Evolutionary conservation across 2,888 invertebrate genomes (phyloP).

Genomic region (Temnothorax ravouxi): DNA sequence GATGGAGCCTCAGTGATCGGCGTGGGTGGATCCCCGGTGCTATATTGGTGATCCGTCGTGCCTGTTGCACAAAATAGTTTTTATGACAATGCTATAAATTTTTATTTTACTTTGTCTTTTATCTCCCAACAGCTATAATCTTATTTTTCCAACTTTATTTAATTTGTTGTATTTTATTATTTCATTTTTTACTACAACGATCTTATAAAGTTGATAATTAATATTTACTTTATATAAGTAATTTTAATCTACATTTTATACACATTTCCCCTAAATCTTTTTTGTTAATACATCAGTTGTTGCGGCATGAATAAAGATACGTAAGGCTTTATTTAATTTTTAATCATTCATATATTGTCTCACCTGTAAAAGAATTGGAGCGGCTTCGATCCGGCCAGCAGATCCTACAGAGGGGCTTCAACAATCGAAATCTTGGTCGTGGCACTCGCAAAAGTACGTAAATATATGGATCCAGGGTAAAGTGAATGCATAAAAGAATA

Average conservation of each 20-base stretch:
- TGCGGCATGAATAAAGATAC: background rate
- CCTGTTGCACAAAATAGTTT: slow-evolving; percentile 68
- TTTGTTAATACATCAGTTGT: background rate
- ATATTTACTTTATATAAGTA: background rate
- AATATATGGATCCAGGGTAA: slow-evolving; percentile 93
- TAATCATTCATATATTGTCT: background rate
- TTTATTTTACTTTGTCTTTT: background rate
- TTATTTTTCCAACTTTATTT: background rate
- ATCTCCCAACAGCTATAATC: background rate
- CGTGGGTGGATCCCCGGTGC: slow-evolving; percentile 83
- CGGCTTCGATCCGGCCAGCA: slow-evolving; percentile 83
- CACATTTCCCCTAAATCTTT: no score
- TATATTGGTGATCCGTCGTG: slow-evolving; percentile 82
- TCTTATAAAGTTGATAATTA: background rate
- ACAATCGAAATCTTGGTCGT: slow-evolving; percentile 80
- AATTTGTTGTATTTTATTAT: background rate
- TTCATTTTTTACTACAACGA: background rate
- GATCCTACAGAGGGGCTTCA: slow-evolving; percentile 83
- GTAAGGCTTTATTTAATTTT: background rate
- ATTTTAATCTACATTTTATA: background rate
- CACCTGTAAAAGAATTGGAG: slow-evolving; percentile 82
- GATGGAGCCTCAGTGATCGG: slow-evolving; percentile 85
- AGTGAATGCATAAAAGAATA: slow-evolving; percentile 92
- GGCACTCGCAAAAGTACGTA: slow-evolving; percentile 91
- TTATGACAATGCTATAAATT: background rate